These are phyloP conservation scores for Temnothorax curvispinosus DNA, from an alignment of 1,140 invertebrate species.

Conservation along the genomic window DNA sequence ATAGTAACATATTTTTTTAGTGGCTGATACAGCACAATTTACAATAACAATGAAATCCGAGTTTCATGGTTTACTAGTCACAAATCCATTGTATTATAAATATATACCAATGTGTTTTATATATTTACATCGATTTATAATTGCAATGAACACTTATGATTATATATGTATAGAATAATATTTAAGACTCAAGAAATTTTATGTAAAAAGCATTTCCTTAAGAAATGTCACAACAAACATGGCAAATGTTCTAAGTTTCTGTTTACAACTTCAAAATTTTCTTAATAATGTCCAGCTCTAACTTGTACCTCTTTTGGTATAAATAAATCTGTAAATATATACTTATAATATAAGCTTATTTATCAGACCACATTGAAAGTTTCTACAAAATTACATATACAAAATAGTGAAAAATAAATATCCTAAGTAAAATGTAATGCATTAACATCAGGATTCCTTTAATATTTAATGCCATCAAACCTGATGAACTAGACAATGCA, in stretches of 20 bases:
- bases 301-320: conserved; percentile 2
- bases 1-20: conserved; percentile 31
- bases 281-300: conserved; percentile 3
- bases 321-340: background rate
- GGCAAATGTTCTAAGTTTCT: background rate
- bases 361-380: conserved; percentile 26
- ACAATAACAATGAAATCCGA: conserved; percentile 32
- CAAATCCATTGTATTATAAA: conserved; percentile 33
- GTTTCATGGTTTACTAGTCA: conserved; percentile 1
- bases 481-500: conserved; percentile 9
- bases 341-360: conserved; percentile 24
- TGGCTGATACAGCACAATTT: conserved; percentile 38
- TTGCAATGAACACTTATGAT: conserved; percentile 6
- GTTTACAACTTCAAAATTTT: conserved; percentile 33
- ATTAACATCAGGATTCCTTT: background rate
- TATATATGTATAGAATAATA: background rate
- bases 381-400: conserved; percentile 36
- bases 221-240: background rate
- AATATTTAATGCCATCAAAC: background rate
- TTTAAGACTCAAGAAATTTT: conserved; percentile 17
- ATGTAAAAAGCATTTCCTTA: background rate
- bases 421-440: background rate
- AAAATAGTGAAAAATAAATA: conserved; percentile 35
- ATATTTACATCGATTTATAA: conserved; percentile 43
- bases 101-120: conserved; percentile 11